Base-by-base conservation (phyloP, 2,888 invertebrate species). In the Hanleya hanleyi region DNA sequence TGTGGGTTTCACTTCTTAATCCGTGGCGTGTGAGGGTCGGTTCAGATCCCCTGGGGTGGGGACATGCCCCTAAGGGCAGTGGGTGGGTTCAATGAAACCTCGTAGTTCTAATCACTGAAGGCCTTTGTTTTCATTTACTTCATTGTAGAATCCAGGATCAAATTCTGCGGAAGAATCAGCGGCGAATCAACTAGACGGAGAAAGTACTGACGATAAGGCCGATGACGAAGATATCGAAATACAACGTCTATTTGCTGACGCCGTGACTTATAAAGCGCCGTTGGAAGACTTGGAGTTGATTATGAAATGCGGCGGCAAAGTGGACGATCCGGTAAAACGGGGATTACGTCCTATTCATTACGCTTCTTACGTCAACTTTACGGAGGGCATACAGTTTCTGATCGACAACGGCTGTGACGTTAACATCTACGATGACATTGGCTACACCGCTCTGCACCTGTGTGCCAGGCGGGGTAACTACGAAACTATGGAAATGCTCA, bases 291-390 rank as follows among this genome's bases (percentile, higher is more conserved):
- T 97, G 74, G 92, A 96, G 67, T 95, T 96, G 75, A 92, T 97
- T 3, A 91, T 97, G 71, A 95, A 96, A 26, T 95, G 95, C 87
- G 97, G 97, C 3, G 86, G 77, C 2, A 78, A 93, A 92, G 93
- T 94, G 32, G 94, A 95, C 87, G 95, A 94, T 81, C 93, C 95
- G 33, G 96, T 96, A 37, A 95, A 95, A 51, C 95, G 96, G 89
- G 97, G 97, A 1, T 92, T 97, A 64, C 93, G 95, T 73, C 97
- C 97, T 0, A 91, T 97, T 41, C 97, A 97, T 91, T 97, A 97
- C 91, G 97, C 97, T 0, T 95, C 96, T 78, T 97, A 96, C 94
- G 95, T 96, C 88, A 93, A 95, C 36, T 91, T 93, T 83, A 81
- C 88, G 1, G 96, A 96, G 82, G 96, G 96, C 0, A 95, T 95